phyloP scores from a whole-genome alignment of 2,797 vertebrate species.

The Sebastes reedi region DNA sequence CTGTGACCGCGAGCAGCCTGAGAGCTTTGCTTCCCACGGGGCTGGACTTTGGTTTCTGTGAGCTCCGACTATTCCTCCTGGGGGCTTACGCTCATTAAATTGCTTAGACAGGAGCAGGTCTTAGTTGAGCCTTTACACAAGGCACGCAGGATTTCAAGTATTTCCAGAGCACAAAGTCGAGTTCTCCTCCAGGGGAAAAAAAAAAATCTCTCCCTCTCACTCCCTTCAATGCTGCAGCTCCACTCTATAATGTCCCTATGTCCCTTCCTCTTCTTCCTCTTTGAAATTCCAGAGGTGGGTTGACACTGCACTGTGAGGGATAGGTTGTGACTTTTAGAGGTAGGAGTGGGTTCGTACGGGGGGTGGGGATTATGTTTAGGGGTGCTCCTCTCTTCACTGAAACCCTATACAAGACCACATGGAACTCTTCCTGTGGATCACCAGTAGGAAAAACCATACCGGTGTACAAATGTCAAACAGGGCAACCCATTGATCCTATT shows the following conservation, averaged over 20 bases:
- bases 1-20: constrained; percentile 53
- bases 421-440: constrained; percentile 40
- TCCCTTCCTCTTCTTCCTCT: constrained; percentile 56
- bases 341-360: constrained; percentile 61
- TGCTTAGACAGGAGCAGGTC: constrained; percentile 52
- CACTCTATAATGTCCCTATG: constrained; percentile 53
- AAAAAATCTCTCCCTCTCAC: constrained; percentile 18
- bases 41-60: constrained; percentile 34
- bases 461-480: neutral
- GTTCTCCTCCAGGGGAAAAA: constrained; percentile 26
- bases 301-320: constrained; percentile 71
- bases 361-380: constrained; percentile 71
- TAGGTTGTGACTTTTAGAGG: constrained; percentile 72
- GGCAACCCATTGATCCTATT: neutral
- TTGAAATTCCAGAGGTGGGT: constrained; percentile 79
- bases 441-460: constrained; percentile 9
- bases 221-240: constrained; percentile 48
- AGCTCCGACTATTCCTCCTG: constrained; percentile 47
- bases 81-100: constrained; percentile 63
- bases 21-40: constrained; percentile 55
- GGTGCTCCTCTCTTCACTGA: constrained; percentile 63
- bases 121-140: constrained; percentile 49
- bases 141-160: constrained; percentile 41
- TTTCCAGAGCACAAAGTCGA: constrained; percentile 55
- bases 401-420: constrained; percentile 65